A percentile compares a stretch with the other conserved stretches of the same genome.
phyloP scores from a whole-genome alignment of 2,888 invertebrate species.

The Dasypogon diadema region DNA sequence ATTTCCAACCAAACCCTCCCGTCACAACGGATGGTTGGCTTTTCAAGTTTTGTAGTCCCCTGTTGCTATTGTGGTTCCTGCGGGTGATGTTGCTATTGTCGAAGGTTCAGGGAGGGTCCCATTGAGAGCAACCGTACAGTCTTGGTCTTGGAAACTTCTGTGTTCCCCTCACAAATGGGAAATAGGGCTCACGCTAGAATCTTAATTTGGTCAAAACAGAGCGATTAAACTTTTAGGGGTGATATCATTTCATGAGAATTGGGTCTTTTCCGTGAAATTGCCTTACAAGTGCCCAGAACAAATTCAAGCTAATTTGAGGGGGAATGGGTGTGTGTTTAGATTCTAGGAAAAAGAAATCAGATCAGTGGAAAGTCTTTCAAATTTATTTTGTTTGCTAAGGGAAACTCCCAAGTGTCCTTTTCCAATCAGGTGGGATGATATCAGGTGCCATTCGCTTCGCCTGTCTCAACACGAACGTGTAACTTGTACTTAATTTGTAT shows the following conservation, averaged over 20 bases:
- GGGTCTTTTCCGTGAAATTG: not conserved
- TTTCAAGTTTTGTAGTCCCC: slow-evolving; percentile 11
- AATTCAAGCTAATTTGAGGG: slow-evolving; percentile 22
- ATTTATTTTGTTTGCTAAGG: too few species aligned
- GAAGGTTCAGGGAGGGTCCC: not conserved
- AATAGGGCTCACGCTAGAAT: slow-evolving; percentile 2
- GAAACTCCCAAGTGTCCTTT: too few species aligned
- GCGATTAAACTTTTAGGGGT: slow-evolving; percentile 18
- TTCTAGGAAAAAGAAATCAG: too few species aligned
- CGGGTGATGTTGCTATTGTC: slow-evolving; percentile 17
- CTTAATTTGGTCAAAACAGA: slow-evolving; percentile 26
- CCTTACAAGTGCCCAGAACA: slow-evolving; percentile 14
- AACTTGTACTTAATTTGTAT: too few species aligned
- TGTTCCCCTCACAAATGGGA: not conserved
- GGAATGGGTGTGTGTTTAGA: too few species aligned
- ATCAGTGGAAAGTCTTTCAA: too few species aligned
- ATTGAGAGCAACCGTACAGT: slow-evolving; percentile 11
- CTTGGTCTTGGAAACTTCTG: not conserved
- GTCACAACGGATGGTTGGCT: slow-evolving; percentile 19
- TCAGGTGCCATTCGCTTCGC: too few species aligned
- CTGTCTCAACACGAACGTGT: too few species aligned
- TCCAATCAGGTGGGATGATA: too few species aligned
- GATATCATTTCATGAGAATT: slow-evolving; percentile 6
- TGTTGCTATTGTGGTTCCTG: slow-evolving; percentile 19
- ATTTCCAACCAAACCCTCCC: not conserved